A percentile compares a stretch with the other conserved stretches of the same genome.
phyloP scores from a whole-genome alignment of 1,140 invertebrate species.

The Phocides pigmalion region DNA sequence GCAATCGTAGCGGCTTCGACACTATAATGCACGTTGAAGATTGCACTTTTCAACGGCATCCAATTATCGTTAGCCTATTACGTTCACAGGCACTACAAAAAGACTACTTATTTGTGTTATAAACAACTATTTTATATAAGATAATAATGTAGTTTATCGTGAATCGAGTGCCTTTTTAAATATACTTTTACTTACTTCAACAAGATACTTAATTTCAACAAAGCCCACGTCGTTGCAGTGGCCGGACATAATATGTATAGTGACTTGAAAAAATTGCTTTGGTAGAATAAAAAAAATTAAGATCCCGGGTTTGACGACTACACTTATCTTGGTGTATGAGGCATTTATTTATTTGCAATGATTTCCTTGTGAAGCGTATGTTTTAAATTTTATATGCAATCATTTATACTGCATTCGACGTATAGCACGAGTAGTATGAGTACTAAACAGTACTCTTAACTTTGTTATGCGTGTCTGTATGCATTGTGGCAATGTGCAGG shows the following conservation, averaged over 20 bases:
- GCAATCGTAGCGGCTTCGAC: conserved; percentile 1
- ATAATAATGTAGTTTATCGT: too few species aligned
- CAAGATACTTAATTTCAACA: too few species aligned
- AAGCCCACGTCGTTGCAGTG: too few species aligned
- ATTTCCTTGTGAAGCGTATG: neutral
- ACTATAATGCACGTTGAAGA: conserved; percentile 14
- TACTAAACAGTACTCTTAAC: neutral
- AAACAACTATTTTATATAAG: neutral
- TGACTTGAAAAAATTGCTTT: too few species aligned
- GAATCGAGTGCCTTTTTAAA: too few species aligned
- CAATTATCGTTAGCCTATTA: conserved; percentile 7
- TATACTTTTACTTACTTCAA: too few species aligned
- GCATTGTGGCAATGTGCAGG: conserved; percentile 41
- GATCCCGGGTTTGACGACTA: too few species aligned
- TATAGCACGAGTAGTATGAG: neutral
- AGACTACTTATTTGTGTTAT: neutral
- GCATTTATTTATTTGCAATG: too few species aligned
- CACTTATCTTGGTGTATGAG: too few species aligned
- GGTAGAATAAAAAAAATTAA: too few species aligned
- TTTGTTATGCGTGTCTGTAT: neutral
- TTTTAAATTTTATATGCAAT: neutral
- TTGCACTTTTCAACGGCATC: conserved; percentile 1
- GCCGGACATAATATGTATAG: too few species aligned
- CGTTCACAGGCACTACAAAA: neutral
- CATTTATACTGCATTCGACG: neutral